Base-by-base conservation (phyloP, 2,888 invertebrate genomes). In the Leptinotarsa peninsularis region DNA sequence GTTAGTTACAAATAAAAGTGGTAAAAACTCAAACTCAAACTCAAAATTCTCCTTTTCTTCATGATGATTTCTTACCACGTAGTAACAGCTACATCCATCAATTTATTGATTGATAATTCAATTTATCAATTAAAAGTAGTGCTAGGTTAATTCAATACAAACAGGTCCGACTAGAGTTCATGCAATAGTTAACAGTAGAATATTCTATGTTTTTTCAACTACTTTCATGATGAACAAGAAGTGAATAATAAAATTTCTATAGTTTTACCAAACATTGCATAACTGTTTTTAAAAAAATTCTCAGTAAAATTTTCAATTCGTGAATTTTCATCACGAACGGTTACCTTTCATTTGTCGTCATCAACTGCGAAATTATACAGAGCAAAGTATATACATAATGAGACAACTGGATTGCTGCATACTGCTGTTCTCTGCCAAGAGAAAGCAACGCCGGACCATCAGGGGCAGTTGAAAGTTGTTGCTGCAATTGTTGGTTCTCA, bases 301-400 rank as follows among this genome's bases (percentile, higher is more conserved):
- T 4, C n/a, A 14, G 52, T 17, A 52, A 15, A 52, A 52, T 17
- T 52, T 52, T 15, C 15, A 52, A 17, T 52, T 52, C 4, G 43
- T 43, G n/a, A 70, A 49, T 52, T 63, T 58, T 72, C 52, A 4
- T 54, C 17, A 71, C 18, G 2, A 67, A 58, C 66, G 52, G 77
- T 83, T 82, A 92, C 93, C 93, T 93, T 85, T 95, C 95, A 85
- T 97, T 95, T 14, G 94, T 95, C 4, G 97, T 97, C 90, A 96
- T 94, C 84, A 97, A 94, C 86, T 96, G 96, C 84, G 95, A 95
- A 82, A 96, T 95, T 82, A 97, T 94, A 85, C 95, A 95, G 33
- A 96, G 91, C 78, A 97, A 90, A 27, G 95, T 95, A 87, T 97
- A 96, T 67, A 97, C 93, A 82, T 96, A 94, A 88, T 96, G 95